A percentile compares a stretch with the other conserved stretches of the same genome.
Evolutionary conservation across 2,888 invertebrate genomes (phyloP).

Genomic region (Gymnosoma rotundatum): DNA sequence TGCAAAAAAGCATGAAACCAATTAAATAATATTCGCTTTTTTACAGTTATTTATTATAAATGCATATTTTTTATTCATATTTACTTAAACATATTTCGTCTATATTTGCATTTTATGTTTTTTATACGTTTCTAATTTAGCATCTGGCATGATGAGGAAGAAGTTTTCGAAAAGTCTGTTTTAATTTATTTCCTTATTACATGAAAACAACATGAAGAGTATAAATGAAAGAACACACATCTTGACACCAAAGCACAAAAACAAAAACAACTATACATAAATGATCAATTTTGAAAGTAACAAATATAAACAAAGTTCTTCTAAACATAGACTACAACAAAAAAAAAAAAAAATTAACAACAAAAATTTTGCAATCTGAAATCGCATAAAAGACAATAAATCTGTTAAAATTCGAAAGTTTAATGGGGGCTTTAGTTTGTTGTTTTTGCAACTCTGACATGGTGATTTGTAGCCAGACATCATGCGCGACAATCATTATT

Average conservation of each 20-base stretch:
- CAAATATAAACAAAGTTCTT: not conserved
- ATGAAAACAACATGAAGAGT: constrained; percentile 36
- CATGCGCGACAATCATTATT: constrained; percentile 70
- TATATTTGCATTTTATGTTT: constrained; percentile 47
- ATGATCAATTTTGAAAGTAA: constrained; percentile 54
- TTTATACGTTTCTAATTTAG: constrained; percentile 32
- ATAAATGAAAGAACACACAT: constrained; percentile 39
- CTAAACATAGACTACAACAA: constrained; percentile 9
- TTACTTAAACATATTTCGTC: not conserved
- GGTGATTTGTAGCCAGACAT: constrained; percentile 70
- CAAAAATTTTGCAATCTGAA: constrained; percentile 51
- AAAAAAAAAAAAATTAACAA: too few relatives aligned
- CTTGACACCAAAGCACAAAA: constrained; percentile 25
- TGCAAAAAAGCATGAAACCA: too few relatives aligned
- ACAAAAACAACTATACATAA: constrained; percentile 11
- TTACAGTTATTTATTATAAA: not conserved
- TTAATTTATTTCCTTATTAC: constrained; percentile 68
- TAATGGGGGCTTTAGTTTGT: constrained; percentile 51
- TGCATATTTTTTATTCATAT: not conserved
- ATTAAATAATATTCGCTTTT: not conserved
- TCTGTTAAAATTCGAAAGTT: constrained; percentile 65
- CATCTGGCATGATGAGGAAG: constrained; percentile 58
- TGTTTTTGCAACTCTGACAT: constrained; percentile 55
- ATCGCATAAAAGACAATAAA: constrained; percentile 63
- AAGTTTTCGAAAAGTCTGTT: constrained; percentile 44